Percentiles rank a stretch among this genome's conserved stretches.
Conservation (phyloP, 1,140 invertebrate species). For the Drosophila suzukii region DNA sequence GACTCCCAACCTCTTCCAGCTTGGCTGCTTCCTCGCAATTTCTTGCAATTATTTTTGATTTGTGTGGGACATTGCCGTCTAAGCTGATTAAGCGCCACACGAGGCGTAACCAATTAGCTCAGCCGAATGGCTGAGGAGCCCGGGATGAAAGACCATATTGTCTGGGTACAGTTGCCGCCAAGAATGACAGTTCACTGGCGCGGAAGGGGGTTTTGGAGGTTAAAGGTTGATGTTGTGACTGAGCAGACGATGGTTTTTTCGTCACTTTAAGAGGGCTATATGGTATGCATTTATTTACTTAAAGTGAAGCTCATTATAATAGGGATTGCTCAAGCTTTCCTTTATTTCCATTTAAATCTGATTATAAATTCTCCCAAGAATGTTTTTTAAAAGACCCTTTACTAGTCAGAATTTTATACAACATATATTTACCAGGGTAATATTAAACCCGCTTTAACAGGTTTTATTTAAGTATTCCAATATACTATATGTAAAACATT, state of each 20-base stretch:
- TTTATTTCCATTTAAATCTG: neutral
- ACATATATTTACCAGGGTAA: too few species aligned
- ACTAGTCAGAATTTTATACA: too few species aligned
- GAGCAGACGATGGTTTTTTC: neutral
- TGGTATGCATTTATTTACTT: neutral
- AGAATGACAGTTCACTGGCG: neutral
- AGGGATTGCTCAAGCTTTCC: neutral
- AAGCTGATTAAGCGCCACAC: conserved; percentile 53
- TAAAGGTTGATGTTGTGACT: neutral
- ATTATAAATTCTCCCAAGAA: too few species aligned
- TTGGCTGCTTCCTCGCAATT: conserved; percentile 28
- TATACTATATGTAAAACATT: too few species aligned
- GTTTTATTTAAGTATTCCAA: too few species aligned
- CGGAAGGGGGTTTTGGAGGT: neutral
- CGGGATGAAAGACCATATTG: neutral
- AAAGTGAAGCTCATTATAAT: too few species aligned
- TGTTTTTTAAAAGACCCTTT: too few species aligned
- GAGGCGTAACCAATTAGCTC: conserved; percentile 40
- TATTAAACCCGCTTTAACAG: too few species aligned
- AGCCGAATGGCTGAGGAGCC: conserved; percentile 7
- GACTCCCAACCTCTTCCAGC: neutral
- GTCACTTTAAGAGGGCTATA: neutral
- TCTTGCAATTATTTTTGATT: conserved; percentile 71
- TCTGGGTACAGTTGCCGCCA: conserved; percentile 2
- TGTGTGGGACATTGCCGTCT: conserved; percentile 42